Percentiles rank a stretch among this genome's conserved stretches.
Evolutionary conservation across 92 coral and sea anemone species (phyloP).

Genomic region (Epizoanthus rinbou): DNA sequence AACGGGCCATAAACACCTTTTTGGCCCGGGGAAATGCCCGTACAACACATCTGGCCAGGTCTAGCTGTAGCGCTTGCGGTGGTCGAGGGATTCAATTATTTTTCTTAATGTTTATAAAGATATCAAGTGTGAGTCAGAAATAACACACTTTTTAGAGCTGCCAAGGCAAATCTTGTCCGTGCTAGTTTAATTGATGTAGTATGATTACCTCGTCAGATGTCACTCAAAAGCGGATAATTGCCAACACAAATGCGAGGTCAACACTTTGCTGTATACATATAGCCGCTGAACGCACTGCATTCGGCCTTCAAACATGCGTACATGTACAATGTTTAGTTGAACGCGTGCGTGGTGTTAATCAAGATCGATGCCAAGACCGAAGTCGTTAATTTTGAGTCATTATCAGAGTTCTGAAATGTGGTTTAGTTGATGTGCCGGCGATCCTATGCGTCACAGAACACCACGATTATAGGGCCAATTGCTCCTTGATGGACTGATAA

Average conservation of each 20-base stretch:
- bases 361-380: not conserved
- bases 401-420: constrained; percentile 29
- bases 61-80: not conserved
- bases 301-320: no score
- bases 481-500: constrained; percentile 43
- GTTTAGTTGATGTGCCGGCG: constrained; percentile 40
- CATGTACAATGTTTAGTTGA: no score
- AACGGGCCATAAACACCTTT: constrained; percentile 39
- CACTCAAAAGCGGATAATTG: constrained; percentile 24
- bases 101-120: constrained; percentile 20
- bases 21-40: constrained; percentile 1
- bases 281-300: no score
- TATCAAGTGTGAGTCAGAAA: constrained; percentile 33
- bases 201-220: constrained; percentile 24
- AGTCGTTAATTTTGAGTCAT: not conserved
- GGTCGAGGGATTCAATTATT: not conserved
- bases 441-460: constrained; percentile 34
- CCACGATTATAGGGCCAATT: constrained; percentile 41
- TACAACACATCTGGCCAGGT: not conserved
- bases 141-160: constrained; percentile 31
- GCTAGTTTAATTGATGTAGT: constrained; percentile 40
- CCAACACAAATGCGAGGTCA: constrained; percentile 10
- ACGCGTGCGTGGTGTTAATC: no score
- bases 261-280: no score
- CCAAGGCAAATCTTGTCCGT: constrained; percentile 43